Evolutionary conservation across 2,888 invertebrate genomes (phyloP), one percentile per base, ranked within the genome.

Genomic region (Hemaris fuciformis): DNA sequence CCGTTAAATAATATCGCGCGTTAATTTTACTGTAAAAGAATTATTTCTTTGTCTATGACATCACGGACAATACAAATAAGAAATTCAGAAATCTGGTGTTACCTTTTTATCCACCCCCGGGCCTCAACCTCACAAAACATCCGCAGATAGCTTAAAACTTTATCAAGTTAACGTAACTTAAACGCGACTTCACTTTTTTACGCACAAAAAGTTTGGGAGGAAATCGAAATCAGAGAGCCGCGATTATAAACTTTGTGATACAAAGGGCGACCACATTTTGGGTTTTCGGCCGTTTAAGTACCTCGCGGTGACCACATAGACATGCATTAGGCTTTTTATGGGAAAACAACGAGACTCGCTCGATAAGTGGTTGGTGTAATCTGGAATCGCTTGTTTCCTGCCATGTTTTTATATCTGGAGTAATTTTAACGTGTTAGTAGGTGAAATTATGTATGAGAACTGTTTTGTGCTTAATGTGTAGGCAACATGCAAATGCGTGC

Each of bases 161-260:
- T 67, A 65, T 64, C 76, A 84, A 80, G 74, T 83, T 82, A 71
- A 70, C 73, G 72, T 77, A 77, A 68, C 77, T 75, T 75, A 77
- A 78, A 81, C 81, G 77, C 78, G 80, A 77, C 77, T 80, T 81
- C 76, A 79, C 79, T 87, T 89, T 88, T 88, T 87, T 53, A 53
- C 73, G 77, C 79, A 80, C 87, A 89, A 88, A 90, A 88, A 87
- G 85, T 81, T 75, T 73, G 75, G 83, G 78, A 81, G 81, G 83
- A 83, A 85, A 88, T 87, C 84, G 87, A 86, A 89, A 88, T 85
- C 84, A 82, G 88, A 88, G 88, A 88, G 83, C 83, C 79, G 84
- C 80, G 84, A 87, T 88, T 86, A 85, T 76, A 79, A 88, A 91
- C 86, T 89, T 91, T 83, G 81, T 73, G 64, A 72, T 67, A 75